Conservation (phyloP, 2,888 invertebrate species). For the Rambutsinella grinnellia region DNA sequence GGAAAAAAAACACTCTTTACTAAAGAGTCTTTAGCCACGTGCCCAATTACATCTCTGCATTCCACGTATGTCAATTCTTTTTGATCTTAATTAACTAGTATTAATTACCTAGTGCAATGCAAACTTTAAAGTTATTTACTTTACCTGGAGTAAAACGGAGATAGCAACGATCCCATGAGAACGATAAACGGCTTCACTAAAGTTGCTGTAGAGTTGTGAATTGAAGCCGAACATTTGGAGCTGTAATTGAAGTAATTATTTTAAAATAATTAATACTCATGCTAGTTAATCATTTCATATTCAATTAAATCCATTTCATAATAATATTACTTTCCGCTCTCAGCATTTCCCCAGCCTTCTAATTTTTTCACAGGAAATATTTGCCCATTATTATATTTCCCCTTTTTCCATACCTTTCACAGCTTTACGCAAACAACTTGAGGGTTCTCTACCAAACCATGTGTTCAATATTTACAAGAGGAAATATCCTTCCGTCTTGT, state of each 20-base stretch:
- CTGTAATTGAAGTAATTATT: conserved; percentile 74
- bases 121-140: neutral
- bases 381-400: conserved; percentile 14
- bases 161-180: conserved; percentile 97
- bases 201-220: conserved; percentile 96
- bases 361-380: conserved; percentile 13
- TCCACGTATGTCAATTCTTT: too few species aligned
- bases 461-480: neutral
- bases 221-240: conserved; percentile 99
- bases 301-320: too few species aligned
- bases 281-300: too few species aligned
- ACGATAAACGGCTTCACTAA: conserved; percentile 92
- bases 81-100: too few species aligned
- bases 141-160: conserved; percentile 92
- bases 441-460: too few species aligned
- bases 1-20: too few species aligned
- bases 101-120: too few species aligned
- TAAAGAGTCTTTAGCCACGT: too few species aligned
- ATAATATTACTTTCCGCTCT: too few species aligned
- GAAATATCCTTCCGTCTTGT: neutral
- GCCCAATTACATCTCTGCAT: too few species aligned
- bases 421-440: neutral
- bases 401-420: neutral
- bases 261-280: neutral
- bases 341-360: too few species aligned